Evolutionary conservation across 2,113 vertebrate genomes (phyloP).

Genomic region (Lethenteron camtschaticum): DNA sequence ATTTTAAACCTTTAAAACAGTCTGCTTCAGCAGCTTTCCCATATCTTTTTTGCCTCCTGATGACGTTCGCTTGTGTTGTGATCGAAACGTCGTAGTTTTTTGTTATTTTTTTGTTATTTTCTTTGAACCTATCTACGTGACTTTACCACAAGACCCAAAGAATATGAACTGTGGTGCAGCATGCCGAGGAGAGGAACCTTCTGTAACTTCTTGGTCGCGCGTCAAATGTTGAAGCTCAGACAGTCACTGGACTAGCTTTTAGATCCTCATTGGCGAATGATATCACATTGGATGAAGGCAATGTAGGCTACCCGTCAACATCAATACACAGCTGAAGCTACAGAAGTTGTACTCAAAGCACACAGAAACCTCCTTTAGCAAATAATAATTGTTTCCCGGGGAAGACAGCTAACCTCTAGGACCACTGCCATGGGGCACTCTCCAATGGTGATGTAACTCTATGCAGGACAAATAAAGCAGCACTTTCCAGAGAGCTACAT

Average conservation of each 20-base stretch:
- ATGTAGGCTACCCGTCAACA: background rate
- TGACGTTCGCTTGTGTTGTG: no score
- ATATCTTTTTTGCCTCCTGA: no score
- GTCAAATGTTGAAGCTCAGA: background rate
- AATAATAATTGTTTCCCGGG: background rate
- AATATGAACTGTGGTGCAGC: no score
- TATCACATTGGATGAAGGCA: background rate
- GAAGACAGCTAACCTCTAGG: background rate
- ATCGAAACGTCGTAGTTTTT: no score
- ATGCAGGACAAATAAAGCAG: background rate
- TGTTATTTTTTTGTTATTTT: no score
- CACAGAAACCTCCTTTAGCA: background rate
- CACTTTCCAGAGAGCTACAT: background rate
- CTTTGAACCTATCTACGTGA: no score
- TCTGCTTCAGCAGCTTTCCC: no score
- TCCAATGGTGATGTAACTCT: background rate
- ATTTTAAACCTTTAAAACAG: no score
- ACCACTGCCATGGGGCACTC: background rate
- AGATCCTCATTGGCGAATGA: background rate
- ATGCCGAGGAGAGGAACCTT: no score
- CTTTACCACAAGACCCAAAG: no score
- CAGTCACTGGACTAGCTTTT: background rate
- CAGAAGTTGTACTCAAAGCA: background rate
- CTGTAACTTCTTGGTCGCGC: no score
- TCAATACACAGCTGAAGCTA: background rate